These are phyloP conservation scores for Celastrina argiolus DNA, from an alignment of 2,888 invertebrate species.

Conservation along the genomic window DNA sequence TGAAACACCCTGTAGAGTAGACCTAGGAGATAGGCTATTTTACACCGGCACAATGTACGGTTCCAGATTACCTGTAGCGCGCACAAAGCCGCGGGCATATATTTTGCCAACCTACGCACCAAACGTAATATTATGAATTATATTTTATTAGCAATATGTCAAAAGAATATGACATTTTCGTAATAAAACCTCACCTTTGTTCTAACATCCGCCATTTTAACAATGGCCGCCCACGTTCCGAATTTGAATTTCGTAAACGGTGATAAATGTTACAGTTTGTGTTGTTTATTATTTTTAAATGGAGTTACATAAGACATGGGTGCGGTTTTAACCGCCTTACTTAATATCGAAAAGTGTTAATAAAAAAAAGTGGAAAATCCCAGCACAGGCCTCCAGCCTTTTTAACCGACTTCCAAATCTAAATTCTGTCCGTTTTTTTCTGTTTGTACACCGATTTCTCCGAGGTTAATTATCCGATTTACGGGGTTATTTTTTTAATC, in stretches of 20 bases:
- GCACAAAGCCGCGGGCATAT: neutral
- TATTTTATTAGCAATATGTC: slow-evolving; percentile 3
- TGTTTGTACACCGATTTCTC: no score
- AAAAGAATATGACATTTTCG: slow-evolving; percentile 8
- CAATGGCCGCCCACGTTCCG: slow-evolving; percentile 17
- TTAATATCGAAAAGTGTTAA: no score
- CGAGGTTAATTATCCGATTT: no score
- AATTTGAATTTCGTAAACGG: slow-evolving; percentile 17
- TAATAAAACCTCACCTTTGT: slow-evolving; percentile 14
- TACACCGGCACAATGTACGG: no score
- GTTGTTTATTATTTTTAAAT: neutral
- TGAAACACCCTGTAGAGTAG: no score
- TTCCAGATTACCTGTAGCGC: no score
- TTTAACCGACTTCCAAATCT: no score
- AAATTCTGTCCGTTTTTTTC: no score
- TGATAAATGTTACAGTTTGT: slow-evolving; percentile 8
- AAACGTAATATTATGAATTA: neutral
- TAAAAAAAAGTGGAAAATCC: no score
- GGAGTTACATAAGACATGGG: slow-evolving; percentile 23
- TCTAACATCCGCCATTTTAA: slow-evolving; percentile 19
- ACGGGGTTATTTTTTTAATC: no score
- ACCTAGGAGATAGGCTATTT: no score
- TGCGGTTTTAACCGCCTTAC: neutral
- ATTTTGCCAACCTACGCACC: neutral
- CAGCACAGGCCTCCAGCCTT: no score